Evolutionary conservation across 2,113 vertebrate species (phyloP).

Genomic region (Poeciliopsis prolifica): DNA sequence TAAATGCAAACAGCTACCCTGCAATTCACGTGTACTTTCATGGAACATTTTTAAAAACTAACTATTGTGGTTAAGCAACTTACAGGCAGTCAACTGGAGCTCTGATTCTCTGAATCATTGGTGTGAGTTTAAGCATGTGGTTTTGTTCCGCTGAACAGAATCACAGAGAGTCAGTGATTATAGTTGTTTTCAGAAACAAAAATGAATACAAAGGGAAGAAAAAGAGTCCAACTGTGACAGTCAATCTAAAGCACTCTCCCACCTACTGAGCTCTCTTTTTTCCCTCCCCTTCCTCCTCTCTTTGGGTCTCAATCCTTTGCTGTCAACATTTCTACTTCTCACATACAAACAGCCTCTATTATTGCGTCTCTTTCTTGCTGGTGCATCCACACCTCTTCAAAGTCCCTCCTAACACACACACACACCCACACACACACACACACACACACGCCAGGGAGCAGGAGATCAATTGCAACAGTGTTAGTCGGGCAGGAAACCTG

Average conservation of each 20-base stretch:
- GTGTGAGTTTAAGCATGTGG: constrained; percentile 28
- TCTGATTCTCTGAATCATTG: not conserved
- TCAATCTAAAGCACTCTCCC: constrained; percentile 72
- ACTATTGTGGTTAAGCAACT: not conserved
- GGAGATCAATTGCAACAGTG: constrained; percentile 96
- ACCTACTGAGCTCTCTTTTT: constrained; percentile 59
- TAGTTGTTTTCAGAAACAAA: constrained; percentile 69
- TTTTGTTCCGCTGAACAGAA: constrained; percentile 33
- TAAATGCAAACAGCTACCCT: not conserved
- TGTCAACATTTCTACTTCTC: constrained; percentile 43
- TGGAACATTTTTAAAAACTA: not conserved
- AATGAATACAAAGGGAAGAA: constrained; percentile 63
- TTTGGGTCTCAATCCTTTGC: constrained; percentile 51
- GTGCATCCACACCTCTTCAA: constrained; percentile 21
- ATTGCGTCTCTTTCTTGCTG: constrained; percentile 49
- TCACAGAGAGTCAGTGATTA: constrained; percentile 73
- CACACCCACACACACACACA: constrained; percentile 45
- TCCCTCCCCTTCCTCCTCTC: constrained; percentile 34
- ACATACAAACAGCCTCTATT: constrained; percentile 58
- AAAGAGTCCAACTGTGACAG: constrained; percentile 67
- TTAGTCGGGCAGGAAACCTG: constrained; percentile 86
- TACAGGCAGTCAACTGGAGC: constrained; percentile 1
- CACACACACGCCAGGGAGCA: constrained; percentile 65
- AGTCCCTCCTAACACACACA: constrained; percentile 28
- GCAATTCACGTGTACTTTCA: not conserved